Evolutionary conservation across 2,888 invertebrate genomes (phyloP).

Genomic region (Drosophila colorata): DNA sequence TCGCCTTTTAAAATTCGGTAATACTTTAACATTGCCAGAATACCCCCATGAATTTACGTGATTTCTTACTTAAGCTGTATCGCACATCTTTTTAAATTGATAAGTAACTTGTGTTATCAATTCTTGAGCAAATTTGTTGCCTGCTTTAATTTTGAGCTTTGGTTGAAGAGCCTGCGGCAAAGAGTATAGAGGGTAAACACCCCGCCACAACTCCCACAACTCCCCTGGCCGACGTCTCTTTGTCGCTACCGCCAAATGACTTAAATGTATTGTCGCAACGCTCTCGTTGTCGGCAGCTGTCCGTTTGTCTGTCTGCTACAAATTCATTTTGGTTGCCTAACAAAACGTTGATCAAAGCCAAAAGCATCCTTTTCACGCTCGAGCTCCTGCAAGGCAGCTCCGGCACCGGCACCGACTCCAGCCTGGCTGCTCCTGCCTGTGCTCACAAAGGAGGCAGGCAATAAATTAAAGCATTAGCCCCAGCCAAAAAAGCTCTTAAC

Average conservation of each 20-base stretch:
- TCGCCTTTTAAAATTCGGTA: too few species aligned
- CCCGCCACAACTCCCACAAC: too few species aligned
- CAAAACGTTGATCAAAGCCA: slow-evolving; percentile 80
- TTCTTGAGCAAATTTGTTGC: slow-evolving; percentile 17
- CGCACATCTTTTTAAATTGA: neutral
- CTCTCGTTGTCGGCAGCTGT: slow-evolving; percentile 16
- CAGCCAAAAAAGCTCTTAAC: slow-evolving; percentile 72
- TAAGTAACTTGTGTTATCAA: slow-evolving; percentile 17
- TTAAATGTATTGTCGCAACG: slow-evolving; percentile 72
- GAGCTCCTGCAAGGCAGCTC: slow-evolving; percentile 54
- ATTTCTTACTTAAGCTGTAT: neutral
- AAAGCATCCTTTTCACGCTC: slow-evolving; percentile 82
- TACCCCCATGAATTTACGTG: too few species aligned
- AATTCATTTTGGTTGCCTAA: slow-evolving; percentile 80
- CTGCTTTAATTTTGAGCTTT: slow-evolving; percentile 63
- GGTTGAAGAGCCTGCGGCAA: slow-evolving; percentile 49
- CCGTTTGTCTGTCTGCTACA: slow-evolving; percentile 50
- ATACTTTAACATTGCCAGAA: too few species aligned
- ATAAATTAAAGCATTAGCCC: slow-evolving; percentile 78
- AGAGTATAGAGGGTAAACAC: slow-evolving; percentile 14
- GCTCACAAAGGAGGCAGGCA: slow-evolving; percentile 72
- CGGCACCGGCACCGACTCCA: neutral
- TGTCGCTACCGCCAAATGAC: slow-evolving; percentile 41
- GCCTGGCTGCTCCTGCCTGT: slow-evolving; percentile 11
- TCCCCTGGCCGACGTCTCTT: neutral